Conservation (phyloP, 2,888 invertebrate species). For the Synergus japonicus region DNA sequence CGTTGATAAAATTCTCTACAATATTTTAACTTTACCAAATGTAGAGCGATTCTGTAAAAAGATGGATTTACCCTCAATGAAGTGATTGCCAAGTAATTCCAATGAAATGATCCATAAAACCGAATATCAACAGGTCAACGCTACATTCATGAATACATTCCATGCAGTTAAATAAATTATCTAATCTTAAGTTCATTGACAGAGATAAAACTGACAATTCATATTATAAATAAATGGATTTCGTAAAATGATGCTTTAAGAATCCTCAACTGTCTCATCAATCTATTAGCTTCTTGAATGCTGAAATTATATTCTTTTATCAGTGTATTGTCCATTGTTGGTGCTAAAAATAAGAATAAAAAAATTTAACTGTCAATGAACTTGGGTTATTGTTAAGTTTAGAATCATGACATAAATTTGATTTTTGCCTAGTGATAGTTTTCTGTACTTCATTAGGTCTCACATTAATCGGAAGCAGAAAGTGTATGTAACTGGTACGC, state of each 20-base stretch:
- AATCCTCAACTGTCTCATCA: neutral
- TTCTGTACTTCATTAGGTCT: conserved; percentile 44
- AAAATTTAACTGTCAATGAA: conserved; percentile 13
- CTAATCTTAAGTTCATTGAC: conserved; percentile 27
- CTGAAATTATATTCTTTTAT: neutral
- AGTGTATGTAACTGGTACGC: conserved; percentile 40
- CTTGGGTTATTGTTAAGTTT: conserved; percentile 2
- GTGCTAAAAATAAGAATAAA: neutral
- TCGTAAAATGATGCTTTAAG: neutral
- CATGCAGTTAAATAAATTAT: conserved; percentile 6
- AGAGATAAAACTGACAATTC: neutral
- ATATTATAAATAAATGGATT: conserved; percentile 13
- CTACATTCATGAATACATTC: conserved; percentile 6
- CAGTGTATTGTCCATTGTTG: neutral
- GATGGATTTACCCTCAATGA: neutral
- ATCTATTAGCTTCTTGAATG: neutral
- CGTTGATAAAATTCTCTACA: conserved; percentile 14
- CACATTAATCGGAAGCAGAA: conserved; percentile 52
- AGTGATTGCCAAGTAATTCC: conserved; percentile 8
- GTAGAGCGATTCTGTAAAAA: neutral
- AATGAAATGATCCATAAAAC: neutral
- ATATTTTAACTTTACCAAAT: neutral
- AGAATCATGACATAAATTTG: conserved; percentile 15
- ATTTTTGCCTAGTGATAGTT: conserved; percentile 20
- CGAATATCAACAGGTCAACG: neutral